Conservation (phyloP, 1,140 invertebrate genomes). For the Probaryconus sp. region DNA sequence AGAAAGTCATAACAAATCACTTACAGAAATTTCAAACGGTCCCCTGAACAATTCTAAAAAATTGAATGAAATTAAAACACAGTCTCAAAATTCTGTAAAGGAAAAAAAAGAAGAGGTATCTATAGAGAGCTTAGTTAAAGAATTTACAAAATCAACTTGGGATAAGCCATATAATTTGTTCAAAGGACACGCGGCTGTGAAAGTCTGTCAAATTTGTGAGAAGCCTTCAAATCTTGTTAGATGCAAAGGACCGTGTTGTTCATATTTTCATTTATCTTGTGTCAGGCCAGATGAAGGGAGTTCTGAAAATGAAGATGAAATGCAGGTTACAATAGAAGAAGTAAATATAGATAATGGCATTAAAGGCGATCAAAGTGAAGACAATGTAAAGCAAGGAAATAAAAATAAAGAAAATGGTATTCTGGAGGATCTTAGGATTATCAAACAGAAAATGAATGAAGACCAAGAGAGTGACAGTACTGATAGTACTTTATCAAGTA, state of each 20-base stretch:
- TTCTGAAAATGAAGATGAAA: conserved; percentile 65
- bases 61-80: too few relatives aligned
- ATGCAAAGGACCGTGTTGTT: conserved; percentile 80
- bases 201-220: conserved; percentile 84
- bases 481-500: conserved; percentile 14
- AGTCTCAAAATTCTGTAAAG: too few relatives aligned
- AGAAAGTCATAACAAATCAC: too few relatives aligned
- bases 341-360: too few relatives aligned
- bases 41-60: too few relatives aligned
- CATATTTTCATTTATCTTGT: conserved; percentile 74
- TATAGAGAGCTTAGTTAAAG: conserved; percentile 59
- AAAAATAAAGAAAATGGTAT: conserved; percentile 59
- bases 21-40: too few relatives aligned
- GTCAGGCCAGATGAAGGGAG: conserved; percentile 73
- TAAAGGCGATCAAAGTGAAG: too few relatives aligned
- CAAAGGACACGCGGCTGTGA: conserved; percentile 80
- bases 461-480: conserved; percentile 34
- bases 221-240: conserved; percentile 80
- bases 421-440: conserved; percentile 68
- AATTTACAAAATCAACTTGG: conserved; percentile 34
- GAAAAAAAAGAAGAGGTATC: too few relatives aligned
- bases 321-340: too few relatives aligned
- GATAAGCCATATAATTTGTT: conserved; percentile 80
- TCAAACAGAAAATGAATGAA: conserved; percentile 59
- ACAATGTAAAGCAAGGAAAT: too few relatives aligned